Evolutionary conservation across 2,888 invertebrate species (phyloP).

Genomic region (Prostheceraeus crozeri): DNA sequence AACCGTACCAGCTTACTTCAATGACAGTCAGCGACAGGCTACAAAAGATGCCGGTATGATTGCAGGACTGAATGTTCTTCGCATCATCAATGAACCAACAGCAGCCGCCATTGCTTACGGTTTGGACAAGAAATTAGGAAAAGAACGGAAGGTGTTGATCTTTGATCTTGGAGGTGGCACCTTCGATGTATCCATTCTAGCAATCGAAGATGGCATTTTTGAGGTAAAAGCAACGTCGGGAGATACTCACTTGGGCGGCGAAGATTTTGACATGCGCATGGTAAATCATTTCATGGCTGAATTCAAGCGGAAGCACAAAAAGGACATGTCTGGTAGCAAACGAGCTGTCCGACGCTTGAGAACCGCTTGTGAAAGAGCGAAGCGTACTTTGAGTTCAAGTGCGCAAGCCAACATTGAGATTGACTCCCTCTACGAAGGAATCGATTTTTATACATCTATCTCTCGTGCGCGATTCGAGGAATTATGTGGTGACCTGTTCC

Average conservation of each 20-base stretch:
- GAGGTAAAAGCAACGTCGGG: constrained; percentile 91
- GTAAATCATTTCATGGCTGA: constrained; percentile 56
- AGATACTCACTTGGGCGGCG: constrained; percentile 85
- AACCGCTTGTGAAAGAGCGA: constrained; percentile 50
- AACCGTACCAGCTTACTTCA: constrained; percentile 57
- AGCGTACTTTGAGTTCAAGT: constrained; percentile 58
- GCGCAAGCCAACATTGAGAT: constrained; percentile 50
- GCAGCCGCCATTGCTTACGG: constrained; percentile 61
- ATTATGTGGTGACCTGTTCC: constrained; percentile 48
- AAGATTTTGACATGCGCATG: constrained; percentile 63
- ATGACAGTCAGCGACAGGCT: constrained; percentile 56
- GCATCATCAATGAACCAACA: constrained; percentile 74
- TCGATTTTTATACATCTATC: constrained; percentile 49
- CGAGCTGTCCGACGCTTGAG: constrained; percentile 47
- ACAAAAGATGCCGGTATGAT: constrained; percentile 80
- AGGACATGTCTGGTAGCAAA: constrained; percentile 51
- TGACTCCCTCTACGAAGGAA: constrained; percentile 48
- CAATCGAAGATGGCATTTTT: constrained; percentile 85
- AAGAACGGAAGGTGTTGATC: constrained; percentile 61
- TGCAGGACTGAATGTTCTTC: constrained; percentile 74
- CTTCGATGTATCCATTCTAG: constrained; percentile 86
- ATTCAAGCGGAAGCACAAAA: constrained; percentile 57
- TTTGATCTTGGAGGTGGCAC: constrained; percentile 75
- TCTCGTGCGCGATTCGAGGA: constrained; percentile 51
- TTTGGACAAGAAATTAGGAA: constrained; percentile 59